phyloP scores from a whole-genome alignment of 2,888 invertebrate species.

The Rhaphigaster nebulosa region DNA sequence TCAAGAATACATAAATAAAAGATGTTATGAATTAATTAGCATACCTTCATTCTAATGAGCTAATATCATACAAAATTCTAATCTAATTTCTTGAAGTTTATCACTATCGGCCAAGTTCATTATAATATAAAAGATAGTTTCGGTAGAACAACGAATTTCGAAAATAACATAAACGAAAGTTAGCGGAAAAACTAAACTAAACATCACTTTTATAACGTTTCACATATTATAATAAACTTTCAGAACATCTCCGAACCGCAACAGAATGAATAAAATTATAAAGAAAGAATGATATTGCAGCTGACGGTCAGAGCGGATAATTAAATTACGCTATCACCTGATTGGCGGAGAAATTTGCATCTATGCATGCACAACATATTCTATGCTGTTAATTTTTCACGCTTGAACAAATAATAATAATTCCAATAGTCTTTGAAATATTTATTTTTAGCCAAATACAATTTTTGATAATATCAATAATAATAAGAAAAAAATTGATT shows the following conservation, averaged over 20 bases:
- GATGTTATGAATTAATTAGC: neutral
- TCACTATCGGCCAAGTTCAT: neutral
- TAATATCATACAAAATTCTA: neutral
- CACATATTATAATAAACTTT: neutral
- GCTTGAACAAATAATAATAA: too few species aligned
- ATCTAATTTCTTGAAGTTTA: neutral
- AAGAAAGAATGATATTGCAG: neutral
- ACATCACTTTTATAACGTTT: neutral
- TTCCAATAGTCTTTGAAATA: too few species aligned
- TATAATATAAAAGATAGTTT: neutral
- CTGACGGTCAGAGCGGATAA: neutral
- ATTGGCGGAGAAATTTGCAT: neutral
- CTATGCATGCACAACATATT: too few species aligned
- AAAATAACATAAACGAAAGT: neutral
- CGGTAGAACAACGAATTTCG: neutral
- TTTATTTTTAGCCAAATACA: too few species aligned
- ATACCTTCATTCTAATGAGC: neutral
- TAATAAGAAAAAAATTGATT: too few species aligned
- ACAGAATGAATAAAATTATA: neutral
- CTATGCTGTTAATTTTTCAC: too few species aligned
- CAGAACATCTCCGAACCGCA: neutral
- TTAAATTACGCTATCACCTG: neutral
- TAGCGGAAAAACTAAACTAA: neutral
- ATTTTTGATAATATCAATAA: too few species aligned
- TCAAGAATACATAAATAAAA: too few species aligned